These are phyloP conservation scores for Mallotus villosus DNA, from an alignment of 2,797 vertebrate species.

Conservation along the genomic window DNA sequence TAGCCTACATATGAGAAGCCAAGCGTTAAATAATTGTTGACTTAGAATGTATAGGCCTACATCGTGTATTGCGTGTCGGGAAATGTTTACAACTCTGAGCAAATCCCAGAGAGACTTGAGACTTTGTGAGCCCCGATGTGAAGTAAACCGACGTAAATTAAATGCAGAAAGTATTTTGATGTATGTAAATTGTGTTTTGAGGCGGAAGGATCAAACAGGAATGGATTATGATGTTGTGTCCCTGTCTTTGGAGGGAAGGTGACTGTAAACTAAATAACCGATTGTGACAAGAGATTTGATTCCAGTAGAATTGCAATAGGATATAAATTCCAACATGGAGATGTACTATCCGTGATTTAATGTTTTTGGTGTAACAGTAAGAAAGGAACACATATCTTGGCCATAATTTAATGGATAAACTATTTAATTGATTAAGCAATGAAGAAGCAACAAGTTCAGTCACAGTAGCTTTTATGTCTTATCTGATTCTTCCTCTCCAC, in stretches of 20 bases:
- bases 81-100: too few relatives aligned
- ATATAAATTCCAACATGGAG: background rate
- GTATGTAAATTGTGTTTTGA: conserved; percentile 57
- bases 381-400: too few relatives aligned
- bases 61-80: background rate
- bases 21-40: too few relatives aligned
- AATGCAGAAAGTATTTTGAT: conserved; percentile 23
- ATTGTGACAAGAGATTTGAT: background rate
- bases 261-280: too few relatives aligned
- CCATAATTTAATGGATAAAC: too few relatives aligned
- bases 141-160: conserved; percentile 34
- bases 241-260: conserved; percentile 6
- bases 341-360: background rate
- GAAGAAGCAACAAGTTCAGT: too few relatives aligned
- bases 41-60: background rate
- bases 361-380: background rate
- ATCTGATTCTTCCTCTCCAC: background rate
- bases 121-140: background rate
- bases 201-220: conserved; percentile 24
- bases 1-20: too few relatives aligned
- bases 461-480: background rate
- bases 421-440: too few relatives aligned
- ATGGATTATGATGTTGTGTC: conserved; percentile 43
- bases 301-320: background rate
- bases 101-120: too few relatives aligned